phyloP scores from a whole-genome alignment of 1,140 invertebrate genomes.

The Drosophila rhopaloa region DNA sequence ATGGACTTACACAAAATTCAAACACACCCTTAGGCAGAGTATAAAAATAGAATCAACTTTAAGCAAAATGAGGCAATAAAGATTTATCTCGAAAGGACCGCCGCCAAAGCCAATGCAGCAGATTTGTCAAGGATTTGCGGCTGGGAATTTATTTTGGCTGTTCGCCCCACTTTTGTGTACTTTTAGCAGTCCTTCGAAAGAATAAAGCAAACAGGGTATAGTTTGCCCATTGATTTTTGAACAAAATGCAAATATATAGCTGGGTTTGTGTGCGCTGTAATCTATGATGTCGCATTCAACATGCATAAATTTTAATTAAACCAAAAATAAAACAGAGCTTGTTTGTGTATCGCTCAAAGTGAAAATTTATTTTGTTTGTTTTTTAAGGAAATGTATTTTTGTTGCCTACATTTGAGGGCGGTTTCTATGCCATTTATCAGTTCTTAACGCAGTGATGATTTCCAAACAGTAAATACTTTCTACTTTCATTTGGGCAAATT shows the following conservation, averaged over 20 bases:
- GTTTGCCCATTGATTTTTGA: slow-evolving; percentile 55
- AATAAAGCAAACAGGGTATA: slow-evolving; percentile 40
- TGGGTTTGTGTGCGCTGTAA: slow-evolving; percentile 36
- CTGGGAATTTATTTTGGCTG: slow-evolving; percentile 71
- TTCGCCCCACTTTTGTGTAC: slow-evolving; percentile 36
- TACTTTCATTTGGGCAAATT: neutral
- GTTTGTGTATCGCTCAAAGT: slow-evolving; percentile 35
- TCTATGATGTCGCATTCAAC: slow-evolving; percentile 65
- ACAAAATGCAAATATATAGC: slow-evolving; percentile 30
- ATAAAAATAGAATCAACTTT: slow-evolving; percentile 67
- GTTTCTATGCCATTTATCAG: slow-evolving; percentile 33
- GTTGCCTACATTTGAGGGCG: slow-evolving; percentile 18
- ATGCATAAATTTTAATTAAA: slow-evolving; percentile 80
- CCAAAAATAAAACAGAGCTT: slow-evolving; percentile 24
- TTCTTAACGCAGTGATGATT: slow-evolving; percentile 31
- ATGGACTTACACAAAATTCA: neutral
- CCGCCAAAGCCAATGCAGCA: slow-evolving; percentile 71
- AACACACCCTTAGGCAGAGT: slow-evolving; percentile 28
- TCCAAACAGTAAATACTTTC: neutral
- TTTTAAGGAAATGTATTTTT: slow-evolving; percentile 19
- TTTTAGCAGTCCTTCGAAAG: slow-evolving; percentile 24
- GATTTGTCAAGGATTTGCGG: slow-evolving; percentile 80
- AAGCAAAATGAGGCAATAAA: slow-evolving; percentile 81
- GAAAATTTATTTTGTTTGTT: slow-evolving; percentile 47
- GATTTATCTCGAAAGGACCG: slow-evolving; percentile 66